Percentiles rank a stretch among this genome's conserved stretches.
These are phyloP conservation scores for Grallaria varia DNA, from an alignment of 2,113 vertebrate genomes.

Conservation along the genomic window DNA sequence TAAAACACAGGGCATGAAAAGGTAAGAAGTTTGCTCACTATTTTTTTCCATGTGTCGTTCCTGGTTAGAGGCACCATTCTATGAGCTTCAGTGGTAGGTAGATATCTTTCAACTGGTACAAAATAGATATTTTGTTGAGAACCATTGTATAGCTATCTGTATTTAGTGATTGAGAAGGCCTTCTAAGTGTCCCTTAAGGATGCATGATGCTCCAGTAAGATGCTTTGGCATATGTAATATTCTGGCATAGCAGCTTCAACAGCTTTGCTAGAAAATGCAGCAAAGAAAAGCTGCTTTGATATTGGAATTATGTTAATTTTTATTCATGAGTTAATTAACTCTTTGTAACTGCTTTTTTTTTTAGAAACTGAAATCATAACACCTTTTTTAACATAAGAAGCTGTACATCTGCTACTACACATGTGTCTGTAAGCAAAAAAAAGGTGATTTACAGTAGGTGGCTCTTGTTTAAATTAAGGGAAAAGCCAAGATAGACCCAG, in stretches of 20 bases:
- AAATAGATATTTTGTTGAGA: not conserved
- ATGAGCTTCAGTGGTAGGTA: not conserved
- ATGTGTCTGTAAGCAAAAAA: not conserved
- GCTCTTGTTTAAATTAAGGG: conserved; percentile 42
- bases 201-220: not conserved
- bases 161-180: not conserved
- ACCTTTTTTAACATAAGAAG: not conserved
- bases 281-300: not conserved
- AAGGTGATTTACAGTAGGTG: not conserved
- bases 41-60: not conserved
- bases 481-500: not conserved
- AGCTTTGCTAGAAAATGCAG: not conserved
- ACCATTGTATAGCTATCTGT: not conserved
- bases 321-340: not conserved
- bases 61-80: not conserved
- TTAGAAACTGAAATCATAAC: not conserved
- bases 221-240: not conserved
- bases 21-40: not conserved
- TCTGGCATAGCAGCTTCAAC: not conserved
- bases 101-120: not conserved
- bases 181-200: not conserved
- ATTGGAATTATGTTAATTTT: not conserved
- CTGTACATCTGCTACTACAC: not conserved
- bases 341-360: not conserved
- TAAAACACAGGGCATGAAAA: not conserved